Conservation (phyloP, 2,797 vertebrate genomes). For the Intellagama lesueurii region DNA sequence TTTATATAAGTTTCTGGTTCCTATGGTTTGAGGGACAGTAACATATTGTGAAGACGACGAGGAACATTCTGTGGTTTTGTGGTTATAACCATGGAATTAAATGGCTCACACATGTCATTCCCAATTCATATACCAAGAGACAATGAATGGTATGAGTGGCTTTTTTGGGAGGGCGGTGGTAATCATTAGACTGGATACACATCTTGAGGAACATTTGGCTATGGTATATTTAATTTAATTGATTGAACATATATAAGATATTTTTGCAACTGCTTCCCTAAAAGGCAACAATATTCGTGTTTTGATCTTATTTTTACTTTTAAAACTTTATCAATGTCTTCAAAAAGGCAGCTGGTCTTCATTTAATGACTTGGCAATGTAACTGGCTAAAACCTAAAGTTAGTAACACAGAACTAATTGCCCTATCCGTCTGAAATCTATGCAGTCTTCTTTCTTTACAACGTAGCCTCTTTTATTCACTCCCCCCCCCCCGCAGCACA, state of each 20-base stretch:
- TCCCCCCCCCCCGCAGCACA: neutral
- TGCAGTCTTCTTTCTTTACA: neutral
- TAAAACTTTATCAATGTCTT: neutral
- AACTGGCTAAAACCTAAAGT: neutral
- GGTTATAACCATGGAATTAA: neutral
- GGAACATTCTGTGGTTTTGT: neutral
- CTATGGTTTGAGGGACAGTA: neutral
- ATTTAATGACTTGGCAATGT: neutral
- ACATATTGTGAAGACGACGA: neutral
- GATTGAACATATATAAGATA: no score
- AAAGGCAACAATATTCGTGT: neutral
- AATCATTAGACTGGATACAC: neutral
- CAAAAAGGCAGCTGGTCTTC: neutral
- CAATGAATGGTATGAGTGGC: neutral
- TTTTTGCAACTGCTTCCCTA: neutral
- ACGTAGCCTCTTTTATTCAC: neutral
- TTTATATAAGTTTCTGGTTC: neutral
- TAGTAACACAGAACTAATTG: constrained; percentile 15
- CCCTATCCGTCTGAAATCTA: constrained; percentile 17
- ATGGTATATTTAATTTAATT: neutral
- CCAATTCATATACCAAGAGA: neutral
- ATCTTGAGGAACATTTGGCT: neutral
- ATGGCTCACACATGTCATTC: neutral
- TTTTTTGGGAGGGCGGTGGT: neutral
- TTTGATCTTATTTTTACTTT: neutral